A percentile compares a stretch with the other conserved stretches of the same genome.
These are phyloP conservation scores for Hydrochoerus hydrochaeris DNA, from an alignment of 2,113 vertebrate species.

Conservation along the genomic window DNA sequence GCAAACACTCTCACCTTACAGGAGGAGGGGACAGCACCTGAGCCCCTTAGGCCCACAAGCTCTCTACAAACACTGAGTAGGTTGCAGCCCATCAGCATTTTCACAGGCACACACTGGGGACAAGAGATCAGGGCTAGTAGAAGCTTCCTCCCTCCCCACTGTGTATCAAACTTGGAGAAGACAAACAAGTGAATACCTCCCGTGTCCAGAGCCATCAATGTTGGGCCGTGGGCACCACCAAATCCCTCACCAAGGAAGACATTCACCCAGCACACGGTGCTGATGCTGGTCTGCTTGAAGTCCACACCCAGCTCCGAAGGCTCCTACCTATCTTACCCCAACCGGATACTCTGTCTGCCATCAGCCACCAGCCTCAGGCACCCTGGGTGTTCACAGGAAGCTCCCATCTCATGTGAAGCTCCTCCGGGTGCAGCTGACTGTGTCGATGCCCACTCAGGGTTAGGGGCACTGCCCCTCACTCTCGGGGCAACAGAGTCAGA, in stretches of 20 bases:
- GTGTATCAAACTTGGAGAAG: neutral
- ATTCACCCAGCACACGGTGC: neutral
- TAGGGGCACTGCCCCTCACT: neutral
- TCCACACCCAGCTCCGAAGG: neutral
- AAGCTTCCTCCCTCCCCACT: neutral
- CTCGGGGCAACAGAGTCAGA: neutral
- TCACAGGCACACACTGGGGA: neutral
- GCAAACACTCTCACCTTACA: neutral
- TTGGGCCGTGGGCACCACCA: neutral
- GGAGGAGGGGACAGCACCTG: no score
- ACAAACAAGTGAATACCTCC: neutral
- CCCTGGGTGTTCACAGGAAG: neutral
- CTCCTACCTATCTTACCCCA: neutral
- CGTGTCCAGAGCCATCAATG: neutral
- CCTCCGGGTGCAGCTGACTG: neutral
- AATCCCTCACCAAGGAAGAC: neutral
- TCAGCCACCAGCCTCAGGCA: neutral
- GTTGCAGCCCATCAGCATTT: neutral
- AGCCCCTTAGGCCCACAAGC: neutral
- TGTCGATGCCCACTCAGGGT: neutral
- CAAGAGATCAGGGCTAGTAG: neutral
- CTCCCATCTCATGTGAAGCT: neutral
- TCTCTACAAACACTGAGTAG: neutral
- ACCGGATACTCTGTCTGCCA: neutral
- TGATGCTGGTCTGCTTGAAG: neutral